Percentiles rank a stretch among this genome's conserved stretches.
Evolutionary conservation across 2,113 vertebrate species (phyloP).

Genomic region (Orcinus orca): DNA sequence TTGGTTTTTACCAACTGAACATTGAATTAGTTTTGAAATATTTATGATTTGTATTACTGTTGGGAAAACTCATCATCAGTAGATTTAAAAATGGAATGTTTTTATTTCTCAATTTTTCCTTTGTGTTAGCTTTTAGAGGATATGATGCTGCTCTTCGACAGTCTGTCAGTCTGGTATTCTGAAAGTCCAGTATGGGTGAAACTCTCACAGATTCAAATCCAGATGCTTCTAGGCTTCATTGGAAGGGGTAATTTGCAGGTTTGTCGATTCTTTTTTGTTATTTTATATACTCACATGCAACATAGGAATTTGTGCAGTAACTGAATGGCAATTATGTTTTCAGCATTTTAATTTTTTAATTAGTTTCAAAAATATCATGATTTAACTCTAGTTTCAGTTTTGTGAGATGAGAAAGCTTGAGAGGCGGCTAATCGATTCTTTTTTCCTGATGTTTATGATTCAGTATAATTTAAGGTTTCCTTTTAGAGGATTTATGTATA

Average conservation of each 20-base stretch:
- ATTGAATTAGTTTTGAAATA: conserved; percentile 15
- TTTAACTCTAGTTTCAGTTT: conserved; percentile 14
- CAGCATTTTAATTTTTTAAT: background rate
- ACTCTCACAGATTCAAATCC: conserved; percentile 93
- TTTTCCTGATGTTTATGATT: background rate
- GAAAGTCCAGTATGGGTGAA: conserved; percentile 87
- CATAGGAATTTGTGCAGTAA: background rate
- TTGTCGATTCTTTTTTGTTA: conserved; percentile 61
- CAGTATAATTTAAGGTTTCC: background rate
- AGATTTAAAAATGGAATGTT: background rate
- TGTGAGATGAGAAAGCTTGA: conserved; percentile 38
- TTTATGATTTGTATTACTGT: conserved; percentile 40
- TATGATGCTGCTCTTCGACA: conserved; percentile 92
- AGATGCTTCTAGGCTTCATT: conserved; percentile 96
- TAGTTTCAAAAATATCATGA: background rate
- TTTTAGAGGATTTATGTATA: background rate
- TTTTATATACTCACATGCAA: background rate
- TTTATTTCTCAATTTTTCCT: conserved; percentile 57
- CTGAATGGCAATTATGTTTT: conserved; percentile 3
- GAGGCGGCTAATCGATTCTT: background rate
- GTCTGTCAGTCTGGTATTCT: conserved; percentile 93
- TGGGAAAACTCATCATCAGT: background rate
- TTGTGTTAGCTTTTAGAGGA: conserved; percentile 89
- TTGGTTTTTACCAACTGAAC: background rate
- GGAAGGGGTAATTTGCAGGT: conserved; percentile 94